Evolutionary conservation across 2,888 invertebrate genomes (phyloP), one percentile per base, ranked within the genome.

Genomic region (Neoascia interrupta): DNA sequence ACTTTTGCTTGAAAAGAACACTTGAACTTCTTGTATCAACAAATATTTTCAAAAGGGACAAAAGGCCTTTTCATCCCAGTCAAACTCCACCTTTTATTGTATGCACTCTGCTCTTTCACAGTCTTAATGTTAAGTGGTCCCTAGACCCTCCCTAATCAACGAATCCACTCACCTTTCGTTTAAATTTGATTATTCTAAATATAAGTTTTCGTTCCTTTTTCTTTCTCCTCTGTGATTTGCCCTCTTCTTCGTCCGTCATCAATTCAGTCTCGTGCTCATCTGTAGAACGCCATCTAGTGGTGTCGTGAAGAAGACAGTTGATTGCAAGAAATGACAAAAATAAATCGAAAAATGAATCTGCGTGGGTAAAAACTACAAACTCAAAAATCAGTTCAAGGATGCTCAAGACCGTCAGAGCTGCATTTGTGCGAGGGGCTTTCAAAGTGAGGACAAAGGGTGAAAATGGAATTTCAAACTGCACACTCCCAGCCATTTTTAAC

Each of bases 261-360:
- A 87, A 84, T 81, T 86, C 86, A 74, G 84, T 83, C 72, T 87
- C 86, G 68, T 84, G 85, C 80, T 86, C 86, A 83, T 85, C 85
- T 84, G 83, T 84, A 83, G 85, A 83, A 73, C 81, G 70, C 64
- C 83, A 82, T 61, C 60, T 72, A 56, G 47, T 58, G 21, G 13
- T 23, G 26, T 16, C 19, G 19, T 43, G 26, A 31, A 11, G 11
- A n/a, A n/a, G n/a, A 6, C 8, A 31, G n/a, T 26, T 26, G 31
- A 31, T 31, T 19, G 19, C 8, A 18, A 26, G 28, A 10, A 41
- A 15, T 18, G 36, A 5, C 16, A 41, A 39, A 56, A 19, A 34
- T 36, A 23, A 13, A 43, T 11, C 8, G 26, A 51, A 54, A 39
- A 60, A 61, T 37, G 8, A 37, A 61, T 15, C 10, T 8, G 10